phyloP scores from a whole-genome alignment of 2,797 vertebrate genomes.

The Sebastes matsubarae region DNA sequence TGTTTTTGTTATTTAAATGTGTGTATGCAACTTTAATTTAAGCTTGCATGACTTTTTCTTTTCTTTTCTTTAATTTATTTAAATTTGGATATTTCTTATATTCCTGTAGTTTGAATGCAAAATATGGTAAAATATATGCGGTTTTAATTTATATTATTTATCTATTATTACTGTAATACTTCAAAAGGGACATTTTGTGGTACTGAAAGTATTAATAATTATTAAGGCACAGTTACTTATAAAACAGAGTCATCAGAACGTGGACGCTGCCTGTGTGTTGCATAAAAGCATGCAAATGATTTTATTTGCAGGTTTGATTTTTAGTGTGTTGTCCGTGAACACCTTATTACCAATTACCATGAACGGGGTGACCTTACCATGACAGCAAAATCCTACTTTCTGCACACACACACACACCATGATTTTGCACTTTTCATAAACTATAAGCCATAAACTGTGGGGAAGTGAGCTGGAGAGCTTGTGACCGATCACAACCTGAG shows the following conservation, averaged over 20 bases:
- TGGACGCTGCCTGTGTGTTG: too few species aligned
- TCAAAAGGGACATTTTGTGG: too few species aligned
- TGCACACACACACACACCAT: conserved; percentile 32
- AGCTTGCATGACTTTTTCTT: not conserved
- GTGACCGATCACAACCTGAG: not conserved
- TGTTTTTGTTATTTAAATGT: not conserved
- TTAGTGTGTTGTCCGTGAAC: not conserved
- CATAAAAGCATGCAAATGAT: not conserved
- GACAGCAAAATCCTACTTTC: conserved; percentile 1
- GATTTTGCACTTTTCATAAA: conserved; percentile 37
- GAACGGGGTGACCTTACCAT: not conserved
- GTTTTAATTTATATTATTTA: too few species aligned
- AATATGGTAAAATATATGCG: too few species aligned
- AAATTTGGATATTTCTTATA: too few species aligned
- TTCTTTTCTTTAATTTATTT: not conserved
- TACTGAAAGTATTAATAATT: too few species aligned
- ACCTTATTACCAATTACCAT: conserved; percentile 25
- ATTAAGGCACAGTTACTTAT: too few species aligned
- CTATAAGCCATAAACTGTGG: too few species aligned
- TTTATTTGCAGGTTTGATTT: not conserved
- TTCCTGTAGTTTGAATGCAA: too few species aligned
- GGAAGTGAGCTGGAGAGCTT: too few species aligned
- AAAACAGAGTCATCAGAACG: too few species aligned
- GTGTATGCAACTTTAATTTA: not conserved
- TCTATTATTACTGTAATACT: too few species aligned